Percentiles rank a stretch among this genome's conserved stretches.
phyloP scores from a whole-genome alignment of 2,888 invertebrate genomes.

The Alcis repandata region DNA sequence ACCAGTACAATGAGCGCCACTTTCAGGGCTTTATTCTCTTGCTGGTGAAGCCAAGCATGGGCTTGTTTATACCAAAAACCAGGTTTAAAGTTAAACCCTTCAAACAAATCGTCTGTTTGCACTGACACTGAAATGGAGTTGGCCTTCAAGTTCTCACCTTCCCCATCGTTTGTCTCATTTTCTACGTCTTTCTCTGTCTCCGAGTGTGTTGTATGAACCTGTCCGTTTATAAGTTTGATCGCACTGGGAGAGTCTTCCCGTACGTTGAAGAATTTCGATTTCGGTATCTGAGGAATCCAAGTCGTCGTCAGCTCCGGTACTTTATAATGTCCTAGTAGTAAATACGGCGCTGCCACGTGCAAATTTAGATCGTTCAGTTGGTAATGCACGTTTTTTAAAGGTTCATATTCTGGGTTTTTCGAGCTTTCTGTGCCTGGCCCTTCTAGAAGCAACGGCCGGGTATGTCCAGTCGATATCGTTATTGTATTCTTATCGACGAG shows the following conservation, averaged over 20 bases:
- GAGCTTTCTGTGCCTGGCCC: conserved; percentile 86
- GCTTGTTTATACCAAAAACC: conserved; percentile 76
- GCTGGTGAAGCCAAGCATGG: conserved; percentile 90
- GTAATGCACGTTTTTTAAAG: conserved; percentile 82
- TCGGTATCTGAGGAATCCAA: conserved; percentile 78
- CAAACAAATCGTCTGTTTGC: conserved; percentile 86
- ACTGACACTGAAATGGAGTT: conserved; percentile 82
- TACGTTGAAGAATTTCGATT: conserved; percentile 66
- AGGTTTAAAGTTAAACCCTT: conserved; percentile 73
- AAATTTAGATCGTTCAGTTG: conserved; percentile 76
- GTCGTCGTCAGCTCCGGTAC: conserved; percentile 87
- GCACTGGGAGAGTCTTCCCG: conserved; percentile 61
- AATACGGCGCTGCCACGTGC: conserved; percentile 77
- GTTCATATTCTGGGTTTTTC: conserved; percentile 74
- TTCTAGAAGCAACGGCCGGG: conserved; percentile 90
- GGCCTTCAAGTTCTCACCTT: conserved; percentile 78
- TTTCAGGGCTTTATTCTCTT: conserved; percentile 92
- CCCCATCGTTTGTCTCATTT: conserved; percentile 79
- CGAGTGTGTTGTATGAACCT: conserved; percentile 62
- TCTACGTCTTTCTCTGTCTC: conserved; percentile 72
- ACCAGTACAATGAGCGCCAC: conserved; percentile 89
- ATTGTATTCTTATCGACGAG: conserved; percentile 96
- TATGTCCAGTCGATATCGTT: conserved; percentile 91
- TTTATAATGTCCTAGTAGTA: conserved; percentile 90
- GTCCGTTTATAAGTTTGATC: conserved; percentile 75